Evolutionary conservation across 1,140 invertebrate species (phyloP), one percentile per base, ranked within the genome.

Genomic region (Drosophila nasuta): DNA sequence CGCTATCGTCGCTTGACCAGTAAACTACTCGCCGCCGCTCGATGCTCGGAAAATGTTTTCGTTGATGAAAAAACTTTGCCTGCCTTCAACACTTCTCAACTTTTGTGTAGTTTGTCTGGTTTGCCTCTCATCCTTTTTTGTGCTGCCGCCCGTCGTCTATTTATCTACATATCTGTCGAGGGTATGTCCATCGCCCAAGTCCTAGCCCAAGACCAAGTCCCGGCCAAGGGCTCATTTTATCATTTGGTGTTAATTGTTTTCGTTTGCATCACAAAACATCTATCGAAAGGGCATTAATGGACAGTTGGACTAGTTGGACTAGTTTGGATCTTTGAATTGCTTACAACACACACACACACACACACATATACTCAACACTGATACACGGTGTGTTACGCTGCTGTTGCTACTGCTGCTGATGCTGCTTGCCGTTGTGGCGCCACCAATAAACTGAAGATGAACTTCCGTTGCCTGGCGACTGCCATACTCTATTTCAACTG

Each of bases 51-150:
- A 83, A 89, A 85, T 89, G 85, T 89, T 88, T 89, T 89, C 78
- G 86, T 89, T 89, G 85, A 89, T 89, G 85, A 89, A 89, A 89
- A 89, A 89, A 89, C 85, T 89, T 89, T 89, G 85, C 49, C 75
- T 89, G 85, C 75, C 85, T 89, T 88, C 77, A 88, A 88, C 83
- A 88, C 83, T 88, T 88, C 85, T 73, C 85, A 88, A 88, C 83
- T 89, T 88, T 81, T 85, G 70, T 75, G 75, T 85, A 89, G 83
- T 85, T 89, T 75, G 51, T 76, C 81, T 79, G 58, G n/a, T 58
- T 51, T 30, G 35, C 11, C 28, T 56, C 46, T 25, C n/a, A 45
- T 51, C 51, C 49, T 38, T 48, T 30, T 25, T 25, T 25, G 20
- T 25, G 20, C 20, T 48, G 41, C 10, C 45, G 41, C 25, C 46